Evolutionary conservation across 2,797 vertebrate genomes (phyloP).

Genomic region (Xenentodon cancila): DNA sequence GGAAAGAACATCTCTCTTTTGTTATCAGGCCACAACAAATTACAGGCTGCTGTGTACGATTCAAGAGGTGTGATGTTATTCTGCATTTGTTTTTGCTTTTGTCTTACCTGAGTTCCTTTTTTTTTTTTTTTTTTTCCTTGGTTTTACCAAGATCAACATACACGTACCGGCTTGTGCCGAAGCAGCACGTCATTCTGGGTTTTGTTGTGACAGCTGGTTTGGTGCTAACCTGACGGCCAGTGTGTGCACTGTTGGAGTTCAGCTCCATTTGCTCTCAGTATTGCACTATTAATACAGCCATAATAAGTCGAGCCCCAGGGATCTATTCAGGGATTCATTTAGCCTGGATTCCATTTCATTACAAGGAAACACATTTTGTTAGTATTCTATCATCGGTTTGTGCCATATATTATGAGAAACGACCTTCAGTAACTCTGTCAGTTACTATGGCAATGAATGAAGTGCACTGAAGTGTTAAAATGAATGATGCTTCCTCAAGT

Average conservation of each 20-base stretch:
- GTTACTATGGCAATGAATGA: constrained; percentile 49
- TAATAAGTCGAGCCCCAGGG: constrained; percentile 39
- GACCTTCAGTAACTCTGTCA: constrained; percentile 6
- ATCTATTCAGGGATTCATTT: constrained; percentile 41
- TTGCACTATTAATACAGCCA: constrained; percentile 44
- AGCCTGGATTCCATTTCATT: constrained; percentile 51
- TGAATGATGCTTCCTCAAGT: constrained; percentile 13
- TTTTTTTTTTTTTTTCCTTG: constrained; percentile 4
- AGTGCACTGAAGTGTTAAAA: constrained; percentile 28
- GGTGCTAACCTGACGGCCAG: constrained; percentile 16
- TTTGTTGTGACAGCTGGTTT: constrained; percentile 20
- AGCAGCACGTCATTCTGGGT: constrained; percentile 19
- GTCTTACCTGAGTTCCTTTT: constrained; percentile 17
- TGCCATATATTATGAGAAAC: constrained; percentile 30
- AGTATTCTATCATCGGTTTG: constrained; percentile 38
- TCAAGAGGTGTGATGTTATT: neutral
- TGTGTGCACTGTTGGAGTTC: constrained; percentile 13
- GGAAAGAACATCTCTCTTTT: neutral
- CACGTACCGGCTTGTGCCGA: constrained; percentile 11
- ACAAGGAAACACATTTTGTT: constrained; percentile 34
- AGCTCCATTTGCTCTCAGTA: constrained; percentile 37
- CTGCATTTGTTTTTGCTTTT: neutral
- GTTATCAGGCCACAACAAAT: constrained; percentile 13
- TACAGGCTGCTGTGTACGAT: neutral
- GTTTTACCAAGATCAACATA: constrained; percentile 13